Conservation (phyloP, 1,140 invertebrate species). For the Microplitis mediator region DNA sequence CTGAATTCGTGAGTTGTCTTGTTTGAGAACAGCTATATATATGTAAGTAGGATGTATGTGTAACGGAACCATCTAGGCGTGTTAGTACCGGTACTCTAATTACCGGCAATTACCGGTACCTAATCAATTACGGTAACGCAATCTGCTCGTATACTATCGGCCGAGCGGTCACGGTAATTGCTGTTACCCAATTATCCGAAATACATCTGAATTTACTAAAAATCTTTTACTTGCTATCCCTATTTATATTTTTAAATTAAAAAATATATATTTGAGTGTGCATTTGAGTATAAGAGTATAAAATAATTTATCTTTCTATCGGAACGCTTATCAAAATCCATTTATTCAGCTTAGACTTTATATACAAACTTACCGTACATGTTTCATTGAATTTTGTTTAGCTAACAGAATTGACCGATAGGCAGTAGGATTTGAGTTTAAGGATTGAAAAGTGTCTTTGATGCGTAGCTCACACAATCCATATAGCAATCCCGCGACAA, state of each 20-base stretch:
- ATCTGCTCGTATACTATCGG: constrained; percentile 45
- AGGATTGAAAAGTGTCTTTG: not conserved
- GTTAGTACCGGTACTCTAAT: constrained; percentile 45
- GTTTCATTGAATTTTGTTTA: no score
- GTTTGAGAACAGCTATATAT: not conserved
- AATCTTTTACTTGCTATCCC: not conserved
- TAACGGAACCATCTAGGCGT: constrained; percentile 10
- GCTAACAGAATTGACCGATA: no score
- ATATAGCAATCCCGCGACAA: no score
- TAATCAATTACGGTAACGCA: constrained; percentile 54
- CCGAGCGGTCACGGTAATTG: constrained; percentile 44
- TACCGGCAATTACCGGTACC: constrained; percentile 51
- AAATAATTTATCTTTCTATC: no score
- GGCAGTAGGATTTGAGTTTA: not conserved
- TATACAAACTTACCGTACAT: not conserved
- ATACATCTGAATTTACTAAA: not conserved
- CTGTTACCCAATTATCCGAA: constrained; percentile 23
- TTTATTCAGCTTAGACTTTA: no score
- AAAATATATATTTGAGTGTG: no score
- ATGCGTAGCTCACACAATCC: not conserved
- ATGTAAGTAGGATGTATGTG: not conserved
- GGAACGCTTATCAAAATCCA: no score
- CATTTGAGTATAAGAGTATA: no score
- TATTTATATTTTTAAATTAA: no score
- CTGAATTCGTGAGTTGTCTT: not conserved